Evolutionary conservation across 2,113 vertebrate genomes (phyloP).

Genomic region (Nothocercus julius): DNA sequence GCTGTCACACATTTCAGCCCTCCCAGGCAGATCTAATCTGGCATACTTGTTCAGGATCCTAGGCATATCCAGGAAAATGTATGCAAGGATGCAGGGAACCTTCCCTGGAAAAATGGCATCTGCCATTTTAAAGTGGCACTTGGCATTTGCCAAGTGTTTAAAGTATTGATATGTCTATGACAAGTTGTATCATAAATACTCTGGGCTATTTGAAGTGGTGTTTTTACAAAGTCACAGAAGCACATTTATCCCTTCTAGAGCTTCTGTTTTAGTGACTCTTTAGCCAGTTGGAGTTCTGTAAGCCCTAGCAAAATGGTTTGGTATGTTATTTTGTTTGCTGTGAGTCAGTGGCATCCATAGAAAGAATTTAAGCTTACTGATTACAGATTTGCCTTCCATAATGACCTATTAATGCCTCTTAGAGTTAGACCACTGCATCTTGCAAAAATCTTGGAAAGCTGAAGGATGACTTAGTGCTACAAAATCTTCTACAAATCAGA

Average conservation of each 20-base stretch:
- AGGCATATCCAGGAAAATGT: not conserved
- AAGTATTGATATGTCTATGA: not conserved
- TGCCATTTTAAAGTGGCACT: too few species aligned
- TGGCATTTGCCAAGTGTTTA: not conserved
- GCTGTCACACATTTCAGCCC: not conserved
- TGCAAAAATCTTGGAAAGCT: not conserved
- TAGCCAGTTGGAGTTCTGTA: not conserved
- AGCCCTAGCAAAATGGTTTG: not conserved
- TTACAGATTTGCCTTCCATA: not conserved
- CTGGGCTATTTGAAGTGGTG: not conserved
- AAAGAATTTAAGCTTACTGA: not conserved
- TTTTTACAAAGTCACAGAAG: not conserved
- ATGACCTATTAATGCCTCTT: fast-evolving
- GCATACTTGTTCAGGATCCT: not conserved
- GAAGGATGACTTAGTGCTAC: not conserved
- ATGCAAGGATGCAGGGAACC: not conserved
- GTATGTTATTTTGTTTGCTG: not conserved
- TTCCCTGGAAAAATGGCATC: not conserved
- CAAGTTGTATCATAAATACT: not conserved
- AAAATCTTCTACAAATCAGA: not conserved
- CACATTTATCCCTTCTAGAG: not conserved
- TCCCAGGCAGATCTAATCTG: not conserved
- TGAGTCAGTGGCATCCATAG: not conserved
- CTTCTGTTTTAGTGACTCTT: not conserved
- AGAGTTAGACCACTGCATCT: not conserved